Conservation (phyloP, 2,113 vertebrate genomes). For the Poeciliopsis prolifica region DNA sequence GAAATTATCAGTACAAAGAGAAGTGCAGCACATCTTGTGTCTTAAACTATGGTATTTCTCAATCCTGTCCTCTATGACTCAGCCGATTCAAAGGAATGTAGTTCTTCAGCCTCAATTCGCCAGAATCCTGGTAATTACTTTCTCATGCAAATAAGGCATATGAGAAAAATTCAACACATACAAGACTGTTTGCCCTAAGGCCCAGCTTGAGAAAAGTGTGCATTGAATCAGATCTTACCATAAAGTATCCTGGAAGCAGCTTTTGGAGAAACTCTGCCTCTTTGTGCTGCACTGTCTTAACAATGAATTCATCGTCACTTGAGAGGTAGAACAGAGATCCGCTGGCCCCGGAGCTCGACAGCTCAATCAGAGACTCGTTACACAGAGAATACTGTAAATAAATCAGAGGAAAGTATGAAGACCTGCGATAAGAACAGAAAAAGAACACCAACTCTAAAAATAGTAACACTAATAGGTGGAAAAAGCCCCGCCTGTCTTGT, state of each 20-base stretch:
- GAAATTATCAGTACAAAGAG: not conserved
- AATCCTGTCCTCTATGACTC: not conserved
- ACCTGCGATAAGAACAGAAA: not conserved
- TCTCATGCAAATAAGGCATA: not conserved
- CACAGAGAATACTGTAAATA: slow-evolving; percentile 88
- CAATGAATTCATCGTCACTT: slow-evolving; percentile 93
- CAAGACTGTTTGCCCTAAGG: not conserved
- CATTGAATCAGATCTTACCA: slow-evolving; percentile 79
- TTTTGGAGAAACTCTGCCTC: slow-evolving; percentile 96
- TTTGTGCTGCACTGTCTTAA: slow-evolving; percentile 97
- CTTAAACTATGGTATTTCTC: no score
- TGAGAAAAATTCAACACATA: not conserved
- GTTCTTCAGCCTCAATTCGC: not conserved
- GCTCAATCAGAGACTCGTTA: slow-evolving; percentile 88
- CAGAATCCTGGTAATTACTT: not conserved
- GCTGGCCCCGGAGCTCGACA: slow-evolving; percentile 92
- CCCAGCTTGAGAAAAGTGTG: not conserved
- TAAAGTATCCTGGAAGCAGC: slow-evolving; percentile 94
- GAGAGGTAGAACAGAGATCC: slow-evolving; percentile 96
- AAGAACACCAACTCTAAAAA: not conserved
- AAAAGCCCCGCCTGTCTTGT: slow-evolving; percentile 1
- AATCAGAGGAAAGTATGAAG: slow-evolving; percentile 13
- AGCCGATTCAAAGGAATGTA: not conserved
- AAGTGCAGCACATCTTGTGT: no score
- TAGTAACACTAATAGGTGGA: not conserved